A percentile compares a stretch with the other conserved stretches of the same genome.
phyloP scores from a whole-genome alignment of 2,113 vertebrate species.

The Camelus bactrianus region DNA sequence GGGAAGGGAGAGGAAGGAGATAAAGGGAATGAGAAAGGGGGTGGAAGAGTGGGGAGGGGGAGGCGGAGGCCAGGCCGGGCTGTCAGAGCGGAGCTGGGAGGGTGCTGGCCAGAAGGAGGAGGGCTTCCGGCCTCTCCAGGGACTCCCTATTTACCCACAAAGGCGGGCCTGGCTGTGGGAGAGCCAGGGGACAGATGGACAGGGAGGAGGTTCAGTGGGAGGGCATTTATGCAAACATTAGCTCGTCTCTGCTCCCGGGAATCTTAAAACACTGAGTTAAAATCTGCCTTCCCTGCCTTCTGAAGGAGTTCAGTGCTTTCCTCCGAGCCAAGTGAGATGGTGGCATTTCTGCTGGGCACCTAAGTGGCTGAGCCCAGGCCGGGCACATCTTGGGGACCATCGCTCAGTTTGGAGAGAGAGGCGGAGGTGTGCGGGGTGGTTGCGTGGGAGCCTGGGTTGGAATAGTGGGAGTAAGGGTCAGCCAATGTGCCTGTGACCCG shows the following conservation, averaged over 20 bases:
- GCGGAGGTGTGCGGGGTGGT: background rate
- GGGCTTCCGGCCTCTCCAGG: background rate
- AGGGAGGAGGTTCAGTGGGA: conserved; percentile 66
- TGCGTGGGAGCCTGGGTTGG: background rate
- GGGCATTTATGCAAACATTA: conserved; percentile 65
- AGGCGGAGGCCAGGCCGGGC: background rate
- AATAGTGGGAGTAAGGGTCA: background rate
- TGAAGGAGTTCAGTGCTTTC: background rate
- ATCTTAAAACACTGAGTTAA: conserved; percentile 58
- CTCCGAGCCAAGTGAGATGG: background rate
- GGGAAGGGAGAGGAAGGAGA: conserved; percentile 42
- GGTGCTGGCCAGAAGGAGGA: background rate
- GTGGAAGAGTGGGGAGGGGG: background rate
- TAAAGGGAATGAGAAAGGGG: conserved; percentile 61
- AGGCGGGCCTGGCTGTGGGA: background rate
- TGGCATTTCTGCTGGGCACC: background rate
- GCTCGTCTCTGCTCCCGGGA: conserved; percentile 38
- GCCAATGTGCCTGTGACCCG: accelerated
- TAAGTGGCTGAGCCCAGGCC: background rate
- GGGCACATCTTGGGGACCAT: accelerated
- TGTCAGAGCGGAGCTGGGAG: background rate
- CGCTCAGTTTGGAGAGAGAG: background rate
- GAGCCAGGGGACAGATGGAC: conserved; percentile 50
- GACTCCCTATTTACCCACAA: background rate
- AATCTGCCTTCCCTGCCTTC: conserved; percentile 24